Base-by-base conservation (phyloP, 2,797 vertebrate species). In the Gymnothorax javanicus region DNA sequence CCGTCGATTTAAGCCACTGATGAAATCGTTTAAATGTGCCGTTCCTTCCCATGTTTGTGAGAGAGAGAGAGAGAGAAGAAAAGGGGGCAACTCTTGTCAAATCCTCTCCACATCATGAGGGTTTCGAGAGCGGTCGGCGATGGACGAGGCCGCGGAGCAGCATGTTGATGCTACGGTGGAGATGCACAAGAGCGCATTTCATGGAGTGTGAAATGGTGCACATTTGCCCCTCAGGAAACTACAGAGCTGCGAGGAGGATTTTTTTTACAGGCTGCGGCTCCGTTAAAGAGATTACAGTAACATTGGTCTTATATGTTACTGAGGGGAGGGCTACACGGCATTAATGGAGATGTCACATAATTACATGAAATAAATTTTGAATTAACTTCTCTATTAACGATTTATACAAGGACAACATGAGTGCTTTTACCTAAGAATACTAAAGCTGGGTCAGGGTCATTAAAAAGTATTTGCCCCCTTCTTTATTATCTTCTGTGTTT, bases 181-280 rank as follows among this genome's bases (percentile, higher is more conserved):
- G 27, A 75, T 50, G 3, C 69, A 27, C 71, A 5, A 64, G 85
- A 64, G 57, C 69, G n/a, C 15, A 50, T 57, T 86, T 73, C 87
- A 84, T 84, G 84, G 88, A 89, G 88, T 71, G 82, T 92, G 91
- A 92, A 91, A 85, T 92, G 9, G 91, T 91, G 92, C 91, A 90
- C 95, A 93, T 94, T 94, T 95, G 90, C 90, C 69, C 88, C 87
- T 91, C 50, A 85, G 89, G 92, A 90, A 88, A 90, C 86, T 88
- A 89, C 90, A 89, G 92, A 92, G 88, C 90, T 92, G 79, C 90
- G 90, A 85, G 77, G 91, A 60, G 85, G 33, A 43, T 43, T 43
- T 43, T 43, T 43, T 89, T 85, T 79, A 87, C 84, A 88, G 54
- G 62, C 87, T 84, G 90, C 59, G 91, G 88, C 90, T 90, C 90